These are phyloP conservation scores for Colius striatus DNA, from an alignment of 2,113 vertebrate genomes.

Conservation along the genomic window DNA sequence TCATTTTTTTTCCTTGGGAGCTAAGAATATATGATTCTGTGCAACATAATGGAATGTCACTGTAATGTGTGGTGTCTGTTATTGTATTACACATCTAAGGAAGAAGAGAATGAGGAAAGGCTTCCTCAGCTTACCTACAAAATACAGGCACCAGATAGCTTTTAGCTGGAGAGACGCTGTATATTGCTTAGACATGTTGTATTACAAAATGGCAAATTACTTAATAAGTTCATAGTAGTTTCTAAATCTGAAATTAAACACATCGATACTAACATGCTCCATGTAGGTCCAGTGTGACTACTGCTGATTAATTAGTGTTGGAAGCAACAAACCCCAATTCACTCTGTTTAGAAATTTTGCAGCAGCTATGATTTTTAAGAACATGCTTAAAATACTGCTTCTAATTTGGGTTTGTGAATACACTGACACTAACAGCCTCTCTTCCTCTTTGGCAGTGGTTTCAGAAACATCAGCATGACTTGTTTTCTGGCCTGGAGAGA, in stretches of 20 bases:
- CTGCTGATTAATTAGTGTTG: neutral
- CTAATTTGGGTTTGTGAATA: constrained; percentile 8
- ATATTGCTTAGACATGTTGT: neutral
- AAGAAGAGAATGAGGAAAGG: constrained; percentile 10
- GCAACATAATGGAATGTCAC: constrained; percentile 63
- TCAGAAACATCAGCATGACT: neutral
- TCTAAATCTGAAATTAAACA: neutral
- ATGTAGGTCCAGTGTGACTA: neutral
- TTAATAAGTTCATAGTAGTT: neutral
- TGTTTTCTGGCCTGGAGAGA: neutral
- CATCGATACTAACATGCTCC: neutral
- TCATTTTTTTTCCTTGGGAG: constrained; percentile 46
- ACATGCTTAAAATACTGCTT: neutral
- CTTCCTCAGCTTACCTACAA: neutral
- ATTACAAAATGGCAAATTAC: neutral
- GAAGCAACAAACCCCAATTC: neutral
- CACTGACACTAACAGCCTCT: neutral
- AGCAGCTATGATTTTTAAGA: neutral
- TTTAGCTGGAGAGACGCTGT: neutral
- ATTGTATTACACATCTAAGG: neutral
- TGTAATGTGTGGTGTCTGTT: constrained; percentile 30
- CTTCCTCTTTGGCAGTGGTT: neutral
- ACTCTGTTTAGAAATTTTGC: neutral
- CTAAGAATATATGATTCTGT: constrained; percentile 49
- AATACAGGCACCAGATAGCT: neutral